A percentile compares a stretch with the other conserved stretches of the same genome.
phyloP scores from a whole-genome alignment of 2,888 invertebrate genomes.

The Meliscaeva auricollis region DNA sequence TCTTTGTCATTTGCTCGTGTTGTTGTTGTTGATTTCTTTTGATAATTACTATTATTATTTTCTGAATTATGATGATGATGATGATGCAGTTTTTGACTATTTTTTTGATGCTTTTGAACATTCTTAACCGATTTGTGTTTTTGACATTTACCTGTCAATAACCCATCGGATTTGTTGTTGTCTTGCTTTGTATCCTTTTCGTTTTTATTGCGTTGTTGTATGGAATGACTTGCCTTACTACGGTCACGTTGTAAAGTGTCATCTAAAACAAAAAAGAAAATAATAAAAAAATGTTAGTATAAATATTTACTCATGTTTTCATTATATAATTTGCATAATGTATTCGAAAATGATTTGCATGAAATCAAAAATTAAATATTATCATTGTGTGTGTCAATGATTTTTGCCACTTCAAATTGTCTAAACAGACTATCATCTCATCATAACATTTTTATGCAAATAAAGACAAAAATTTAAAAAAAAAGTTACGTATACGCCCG shows the following conservation, averaged over 20 bases:
- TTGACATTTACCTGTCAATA: constrained; percentile 69
- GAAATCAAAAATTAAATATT: not conserved
- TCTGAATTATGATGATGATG: constrained; percentile 20
- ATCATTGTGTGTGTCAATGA: not conserved
- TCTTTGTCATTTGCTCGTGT: constrained; percentile 44
- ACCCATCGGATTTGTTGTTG: constrained; percentile 60
- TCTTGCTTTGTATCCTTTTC: constrained; percentile 60
- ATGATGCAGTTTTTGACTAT: constrained; percentile 53
- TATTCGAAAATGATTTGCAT: too few relatives aligned
- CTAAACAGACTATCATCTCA: not conserved
- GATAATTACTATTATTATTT: constrained; percentile 32
- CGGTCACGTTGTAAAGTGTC: constrained; percentile 74
- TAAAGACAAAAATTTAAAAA: not conserved
- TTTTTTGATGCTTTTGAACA: constrained; percentile 55
- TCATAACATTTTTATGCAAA: constrained; percentile 33
- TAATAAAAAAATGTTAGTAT: constrained; percentile 10
- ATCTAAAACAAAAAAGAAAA: constrained; percentile 37
- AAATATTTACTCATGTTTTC: not conserved
- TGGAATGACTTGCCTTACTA: constrained; percentile 67
- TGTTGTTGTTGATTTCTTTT: constrained; percentile 48
- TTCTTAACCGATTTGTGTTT: constrained; percentile 70
- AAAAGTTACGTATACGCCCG: constrained; percentile 57
- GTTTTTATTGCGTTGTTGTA: constrained; percentile 43
- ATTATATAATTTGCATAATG: too few relatives aligned
- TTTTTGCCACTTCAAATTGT: not conserved